Evolutionary conservation across 1,140 invertebrate genomes (phyloP).

Genomic region (Drosophila melanogaster): Release_6_plus_ISO1_MT NT_033779.5:9214501-9215000

Average conservation of each 20-base stretch:
- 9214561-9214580: background rate
- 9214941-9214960: conserved; percentile 49
- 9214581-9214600: background rate
- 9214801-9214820: conserved; percentile 68
- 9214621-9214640: conserved; percentile 13
- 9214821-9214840: conserved; percentile 39
- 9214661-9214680: conserved; percentile 46
- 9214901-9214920: conserved; percentile 18
- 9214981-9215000: conserved; percentile 67
- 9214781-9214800: conserved; percentile 82
- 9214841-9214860: conserved; percentile 27
- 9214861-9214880: conserved; percentile 33
- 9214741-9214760: conserved; percentile 35
- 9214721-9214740: background rate
- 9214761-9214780: conserved; percentile 79
- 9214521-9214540: background rate
- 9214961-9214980: conserved; percentile 68
- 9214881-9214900: conserved; percentile 52
- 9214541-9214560: too few relatives aligned
- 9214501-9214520: conserved; percentile 19
- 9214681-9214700: conserved; percentile 71
- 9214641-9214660: conserved; percentile 19
- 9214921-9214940: background rate
- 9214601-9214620: background rate
- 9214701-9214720: conserved; percentile 6